Evolutionary conservation across 2,888 invertebrate species (phyloP), one percentile per base, ranked within the genome.

Genomic region (Plebejus anna): DNA sequence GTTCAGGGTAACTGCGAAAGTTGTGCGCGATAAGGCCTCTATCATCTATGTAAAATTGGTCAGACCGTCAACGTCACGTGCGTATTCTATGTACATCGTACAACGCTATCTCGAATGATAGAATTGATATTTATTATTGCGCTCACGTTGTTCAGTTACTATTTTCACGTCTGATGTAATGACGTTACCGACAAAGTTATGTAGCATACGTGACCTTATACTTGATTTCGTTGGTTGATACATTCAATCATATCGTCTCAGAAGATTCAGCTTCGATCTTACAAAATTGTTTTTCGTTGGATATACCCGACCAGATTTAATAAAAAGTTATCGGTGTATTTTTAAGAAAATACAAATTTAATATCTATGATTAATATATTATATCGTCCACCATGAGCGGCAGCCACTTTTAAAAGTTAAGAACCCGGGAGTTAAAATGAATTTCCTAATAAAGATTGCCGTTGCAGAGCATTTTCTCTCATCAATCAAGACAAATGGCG

Each of bases 111-210:
- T 70, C 13, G 42, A 55, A 55, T 86, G 84, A 87, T 85, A 84
- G 89, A 90, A 93, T 92, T 93, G 92, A 93, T 92, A 91, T 88
- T 93, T 93, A 87, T 86, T 87, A 93, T 90, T 91, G 90, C 88
- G 90, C 90, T 92, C 93, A 93, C 93, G 93, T 92, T 86, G 88
- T 88, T 87, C 90, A 89, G 91, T 93, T 91, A 91, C 91, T 92
- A 90, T 93, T 92, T 93, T 92, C 91, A 90, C 90, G 90, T 90
- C 91, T 91, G 88, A 91, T 88, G 91, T 92, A 92, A 92, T 92
- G 90, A 91, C 89, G 90, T 91, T 91, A 91, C 87, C 88, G 89
- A 89, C 89, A 89, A 91, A 93, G 90, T 92, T 92, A 92, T 91
- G 90, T 87, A 88, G 85, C 82, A 87, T 82, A 90, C 93, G 92